These are phyloP conservation scores for Brachionus paranguensis DNA, from an alignment of 1,140 invertebrate genomes.

Conservation along the genomic window DNA sequence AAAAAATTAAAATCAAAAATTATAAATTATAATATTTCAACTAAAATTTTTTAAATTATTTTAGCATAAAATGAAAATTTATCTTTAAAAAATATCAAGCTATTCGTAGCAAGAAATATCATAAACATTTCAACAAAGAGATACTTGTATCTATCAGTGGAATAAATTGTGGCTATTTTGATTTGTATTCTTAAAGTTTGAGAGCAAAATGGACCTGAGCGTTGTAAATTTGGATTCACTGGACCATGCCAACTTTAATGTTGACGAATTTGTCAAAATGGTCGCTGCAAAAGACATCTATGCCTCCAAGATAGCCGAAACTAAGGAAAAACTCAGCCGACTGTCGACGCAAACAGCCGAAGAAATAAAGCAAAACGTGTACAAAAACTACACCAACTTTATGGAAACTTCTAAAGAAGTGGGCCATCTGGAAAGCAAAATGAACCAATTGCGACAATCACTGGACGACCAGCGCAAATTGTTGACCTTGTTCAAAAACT, in stretches of 20 bases:
- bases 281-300: neutral
- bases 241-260: constrained; percentile 23
- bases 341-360: constrained; percentile 20
- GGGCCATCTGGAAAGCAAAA: constrained; percentile 32
- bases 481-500: constrained; percentile 26
- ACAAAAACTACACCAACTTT: constrained; percentile 37
- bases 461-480: constrained; percentile 36
- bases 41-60: neutral
- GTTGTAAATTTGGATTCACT: neutral
- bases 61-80: constrained; percentile 1
- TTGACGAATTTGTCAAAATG: constrained; percentile 3
- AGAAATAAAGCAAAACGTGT: constrained; percentile 39
- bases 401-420: constrained; percentile 39
- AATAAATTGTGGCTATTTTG: neutral
- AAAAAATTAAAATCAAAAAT: neutral
- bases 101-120: neutral
- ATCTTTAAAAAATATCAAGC: neutral
- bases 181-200: neutral
- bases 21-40: constrained; percentile 25
- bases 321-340: constrained; percentile 13
- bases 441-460: constrained; percentile 21
- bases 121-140: neutral
- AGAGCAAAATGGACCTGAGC: neutral
- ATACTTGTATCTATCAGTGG: neutral
- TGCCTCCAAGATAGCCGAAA: neutral